Percentiles rank a stretch among this genome's conserved stretches.
Conservation (phyloP, 2,888 invertebrate genomes). For the Zygothrica quintamaculata region DNA sequence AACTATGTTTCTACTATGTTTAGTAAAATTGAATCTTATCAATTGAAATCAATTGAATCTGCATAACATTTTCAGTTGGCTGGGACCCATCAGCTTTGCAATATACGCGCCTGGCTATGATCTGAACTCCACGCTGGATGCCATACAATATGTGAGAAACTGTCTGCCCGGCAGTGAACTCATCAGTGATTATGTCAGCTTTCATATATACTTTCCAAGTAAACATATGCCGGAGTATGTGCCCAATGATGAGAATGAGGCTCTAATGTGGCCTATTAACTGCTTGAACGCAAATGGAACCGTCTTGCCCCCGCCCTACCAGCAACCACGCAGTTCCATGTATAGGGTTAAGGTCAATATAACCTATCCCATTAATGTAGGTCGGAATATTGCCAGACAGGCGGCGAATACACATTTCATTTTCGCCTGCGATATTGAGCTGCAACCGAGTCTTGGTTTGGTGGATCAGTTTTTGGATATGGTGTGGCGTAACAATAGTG, state of each 20-base stretch:
- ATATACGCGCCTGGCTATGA: conserved; percentile 88
- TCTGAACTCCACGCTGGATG: conserved; percentile 86
- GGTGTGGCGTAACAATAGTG: conserved; percentile 88
- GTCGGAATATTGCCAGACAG: conserved; percentile 92
- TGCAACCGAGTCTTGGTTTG: conserved; percentile 93
- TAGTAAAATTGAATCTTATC: background rate
- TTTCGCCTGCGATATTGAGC: conserved; percentile 93
- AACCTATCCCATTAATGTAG: conserved; percentile 94
- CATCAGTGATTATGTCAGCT: conserved; percentile 87
- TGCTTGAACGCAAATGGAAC: conserved; percentile 49
- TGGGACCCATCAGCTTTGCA: conserved; percentile 88
- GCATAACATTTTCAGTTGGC: conserved; percentile 85
- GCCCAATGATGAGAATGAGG: conserved; percentile 66
- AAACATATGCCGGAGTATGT: conserved; percentile 86
- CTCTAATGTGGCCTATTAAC: conserved; percentile 55
- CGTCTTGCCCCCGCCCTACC: conserved; percentile 57
- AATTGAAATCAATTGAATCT: background rate
- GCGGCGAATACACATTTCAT: conserved; percentile 91
- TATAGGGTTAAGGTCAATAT: conserved; percentile 88
- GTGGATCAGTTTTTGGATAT: conserved; percentile 91
- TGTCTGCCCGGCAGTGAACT: conserved; percentile 85
- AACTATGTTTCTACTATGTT: no score
- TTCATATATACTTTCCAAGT: conserved; percentile 88
- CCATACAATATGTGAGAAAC: conserved; percentile 86
- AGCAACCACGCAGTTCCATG: conserved; percentile 85